phyloP scores from a whole-genome alignment of 2,888 invertebrate genomes.

The Charanyca ferruginea region DNA sequence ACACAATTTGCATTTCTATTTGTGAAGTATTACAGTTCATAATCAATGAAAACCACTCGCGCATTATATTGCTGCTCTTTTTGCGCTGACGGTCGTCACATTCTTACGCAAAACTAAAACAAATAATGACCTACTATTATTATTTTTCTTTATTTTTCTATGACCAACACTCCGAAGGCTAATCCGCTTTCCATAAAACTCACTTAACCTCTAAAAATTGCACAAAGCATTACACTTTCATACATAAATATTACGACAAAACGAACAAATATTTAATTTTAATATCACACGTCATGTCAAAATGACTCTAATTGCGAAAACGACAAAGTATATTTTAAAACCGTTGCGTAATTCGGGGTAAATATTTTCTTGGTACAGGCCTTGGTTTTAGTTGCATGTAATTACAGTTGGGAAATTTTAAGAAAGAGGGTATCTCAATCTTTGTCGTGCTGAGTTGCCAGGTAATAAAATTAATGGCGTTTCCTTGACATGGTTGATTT shows the following conservation, averaged over 20 bases:
- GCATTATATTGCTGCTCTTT: too few species aligned
- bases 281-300: slow-evolving; percentile 25
- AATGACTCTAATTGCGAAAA: slow-evolving; percentile 38
- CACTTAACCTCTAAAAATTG: slow-evolving; percentile 43
- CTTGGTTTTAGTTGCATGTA: slow-evolving; percentile 50
- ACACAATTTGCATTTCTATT: too few species aligned
- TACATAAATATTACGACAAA: slow-evolving; percentile 12
- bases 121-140: slow-evolving; percentile 9
- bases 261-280: slow-evolving; percentile 46
- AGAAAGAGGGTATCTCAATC: slow-evolving; percentile 48
- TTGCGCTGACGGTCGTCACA: not conserved
- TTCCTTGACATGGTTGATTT: slow-evolving; percentile 54
- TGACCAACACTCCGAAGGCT: slow-evolving; percentile 31
- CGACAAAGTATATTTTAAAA: slow-evolving; percentile 30
- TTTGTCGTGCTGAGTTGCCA: slow-evolving; percentile 22
- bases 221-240: slow-evolving; percentile 11
- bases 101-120: slow-evolving; percentile 24
- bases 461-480: slow-evolving; percentile 23
- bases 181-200: slow-evolving; percentile 40
- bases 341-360: slow-evolving; percentile 43
- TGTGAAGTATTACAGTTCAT: too few species aligned
- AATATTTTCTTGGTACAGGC: slow-evolving; percentile 39
- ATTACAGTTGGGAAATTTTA: slow-evolving; percentile 56
- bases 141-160: slow-evolving; percentile 25
- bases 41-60: too few species aligned